Conservation (phyloP, 2,113 vertebrate species). For the Mystacornis crossleyi region DNA sequence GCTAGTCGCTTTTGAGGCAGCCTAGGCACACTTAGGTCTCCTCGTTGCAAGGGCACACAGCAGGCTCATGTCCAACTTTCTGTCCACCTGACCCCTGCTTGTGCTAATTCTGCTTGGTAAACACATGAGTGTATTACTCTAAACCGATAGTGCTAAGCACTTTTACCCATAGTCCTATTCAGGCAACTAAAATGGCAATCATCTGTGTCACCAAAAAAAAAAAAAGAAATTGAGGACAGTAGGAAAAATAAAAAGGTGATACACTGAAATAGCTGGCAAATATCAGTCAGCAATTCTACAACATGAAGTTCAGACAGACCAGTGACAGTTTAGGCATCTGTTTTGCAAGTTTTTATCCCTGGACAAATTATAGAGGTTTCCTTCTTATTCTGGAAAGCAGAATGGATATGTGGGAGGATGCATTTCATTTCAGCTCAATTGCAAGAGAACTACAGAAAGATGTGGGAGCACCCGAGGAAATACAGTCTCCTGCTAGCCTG, state of each 20-base stretch:
- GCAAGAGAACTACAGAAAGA: background rate
- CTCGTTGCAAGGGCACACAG: background rate
- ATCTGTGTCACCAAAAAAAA: background rate
- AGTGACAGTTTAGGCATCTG: background rate
- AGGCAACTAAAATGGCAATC: slow-evolving; percentile 21
- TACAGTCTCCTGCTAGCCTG: background rate
- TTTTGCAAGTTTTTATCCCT: background rate
- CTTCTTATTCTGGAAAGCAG: background rate
- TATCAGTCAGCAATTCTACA: background rate
- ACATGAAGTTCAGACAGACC: background rate
- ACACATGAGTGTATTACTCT: rapidly evolving
- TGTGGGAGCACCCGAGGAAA: background rate
- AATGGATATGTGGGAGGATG: background rate
- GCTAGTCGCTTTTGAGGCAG: background rate
- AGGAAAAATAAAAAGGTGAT: background rate
- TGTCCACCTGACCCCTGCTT: background rate
- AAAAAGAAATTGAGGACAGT: background rate
- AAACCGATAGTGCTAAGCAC: background rate
- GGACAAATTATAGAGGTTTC: background rate
- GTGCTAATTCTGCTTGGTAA: background rate
- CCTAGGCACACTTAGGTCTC: background rate
- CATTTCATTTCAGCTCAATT: background rate
- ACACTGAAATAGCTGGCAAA: background rate
- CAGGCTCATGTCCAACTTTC: background rate
- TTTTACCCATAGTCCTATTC: slow-evolving; percentile 3